Conservation (phyloP, 2,113 vertebrate genomes). For the Mobula birostris region DNA sequence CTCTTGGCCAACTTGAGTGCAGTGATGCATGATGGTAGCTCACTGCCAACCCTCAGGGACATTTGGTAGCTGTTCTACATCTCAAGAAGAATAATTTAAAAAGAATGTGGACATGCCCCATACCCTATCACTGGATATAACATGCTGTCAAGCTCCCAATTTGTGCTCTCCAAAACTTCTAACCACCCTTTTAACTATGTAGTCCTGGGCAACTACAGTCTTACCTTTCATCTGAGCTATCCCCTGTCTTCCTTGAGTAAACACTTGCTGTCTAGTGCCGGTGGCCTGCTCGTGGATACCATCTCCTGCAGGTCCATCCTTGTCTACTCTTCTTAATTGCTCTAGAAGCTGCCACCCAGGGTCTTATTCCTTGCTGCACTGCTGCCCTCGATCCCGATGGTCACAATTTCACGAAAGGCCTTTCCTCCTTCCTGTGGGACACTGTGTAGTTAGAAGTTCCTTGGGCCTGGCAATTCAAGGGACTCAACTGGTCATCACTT, state of each 20-base stretch:
- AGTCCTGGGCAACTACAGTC: not conserved
- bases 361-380: not conserved
- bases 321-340: not conserved
- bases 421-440: not conserved
- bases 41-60: no score
- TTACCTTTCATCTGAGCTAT: not conserved
- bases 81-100: no score
- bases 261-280: not conserved
- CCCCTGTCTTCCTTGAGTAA: not conserved
- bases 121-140: not conserved
- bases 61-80: no score
- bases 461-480: not conserved
- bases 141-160: not conserved
- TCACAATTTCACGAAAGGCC: not conserved
- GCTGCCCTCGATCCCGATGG: not conserved
- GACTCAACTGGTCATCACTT: conserved; percentile 6
- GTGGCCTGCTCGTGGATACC: not conserved
- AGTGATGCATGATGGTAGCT: no score
- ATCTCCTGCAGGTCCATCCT: not conserved
- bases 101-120: not conserved
- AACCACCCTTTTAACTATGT: not conserved
- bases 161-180: not conserved
- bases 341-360: not conserved
- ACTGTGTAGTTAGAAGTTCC: not conserved
- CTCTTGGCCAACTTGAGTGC: no score